Evolutionary conservation across 2,888 invertebrate genomes (phyloP).

Genomic region (Metopia argyrocephala): DNA sequence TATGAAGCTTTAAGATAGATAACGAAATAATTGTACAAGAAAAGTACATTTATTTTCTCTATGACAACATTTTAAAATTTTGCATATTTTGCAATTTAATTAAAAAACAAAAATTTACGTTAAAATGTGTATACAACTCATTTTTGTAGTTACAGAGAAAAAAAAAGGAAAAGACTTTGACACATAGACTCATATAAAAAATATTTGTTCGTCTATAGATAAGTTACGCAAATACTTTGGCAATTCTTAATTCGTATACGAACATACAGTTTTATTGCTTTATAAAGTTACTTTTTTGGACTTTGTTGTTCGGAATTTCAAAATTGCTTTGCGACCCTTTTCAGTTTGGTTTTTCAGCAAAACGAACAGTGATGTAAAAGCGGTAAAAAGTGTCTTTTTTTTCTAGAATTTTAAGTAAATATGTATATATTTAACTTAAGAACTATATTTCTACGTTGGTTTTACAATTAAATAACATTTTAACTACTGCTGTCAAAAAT

Average conservation of each 20-base stretch:
- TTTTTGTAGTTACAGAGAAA: not conserved
- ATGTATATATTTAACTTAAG: too few relatives aligned
- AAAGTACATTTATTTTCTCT: not conserved
- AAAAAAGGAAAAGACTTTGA: not conserved
- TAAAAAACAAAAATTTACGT: conserved; percentile 22
- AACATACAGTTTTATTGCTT: not conserved
- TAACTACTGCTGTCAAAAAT: too few relatives aligned
- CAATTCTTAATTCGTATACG: conserved; percentile 12
- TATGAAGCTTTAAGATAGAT: not conserved
- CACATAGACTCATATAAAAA: too few relatives aligned
- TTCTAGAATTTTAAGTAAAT: too few relatives aligned
- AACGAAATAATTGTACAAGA: not conserved
- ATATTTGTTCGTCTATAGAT: too few relatives aligned
- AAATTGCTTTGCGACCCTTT: conserved; percentile 49
- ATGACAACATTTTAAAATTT: conserved; percentile 49
- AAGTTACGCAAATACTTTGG: not conserved
- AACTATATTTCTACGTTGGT: too few relatives aligned
- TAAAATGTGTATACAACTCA: conserved; percentile 17
- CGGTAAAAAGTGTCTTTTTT: too few relatives aligned
- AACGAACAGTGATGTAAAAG: not conserved
- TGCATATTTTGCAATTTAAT: conserved; percentile 56
- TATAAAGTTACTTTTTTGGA: conserved; percentile 18
- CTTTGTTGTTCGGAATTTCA: conserved; percentile 43
- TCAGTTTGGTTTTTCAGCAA: not conserved
- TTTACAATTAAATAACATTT: too few relatives aligned